Evolutionary conservation across 2,888 invertebrate genomes (phyloP), one percentile per base, ranked within the genome.

Genomic region (Himalopsyche japonica): DNA sequence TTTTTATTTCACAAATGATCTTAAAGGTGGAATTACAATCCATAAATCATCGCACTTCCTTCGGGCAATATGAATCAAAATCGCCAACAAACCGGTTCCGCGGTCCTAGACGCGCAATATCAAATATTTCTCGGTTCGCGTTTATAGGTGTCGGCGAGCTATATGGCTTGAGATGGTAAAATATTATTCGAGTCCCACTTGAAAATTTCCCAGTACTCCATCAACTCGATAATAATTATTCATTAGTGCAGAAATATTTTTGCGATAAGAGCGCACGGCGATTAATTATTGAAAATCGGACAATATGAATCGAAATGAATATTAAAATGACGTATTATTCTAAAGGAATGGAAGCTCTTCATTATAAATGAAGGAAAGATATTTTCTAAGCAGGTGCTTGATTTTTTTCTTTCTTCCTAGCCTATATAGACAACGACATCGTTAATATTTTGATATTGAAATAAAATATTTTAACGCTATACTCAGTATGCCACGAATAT

Each of bases 21-120:
- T 76, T 76, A 85, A 85, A 85, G 83, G 85, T 85, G 76, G 82
- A 85, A 85, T 85, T 85, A 84, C 81, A 85, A 78, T 64, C 85
- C 76, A 84, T 85, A 85, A 84, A 85, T 84, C 84, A 84, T 80
- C 48, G 76, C 78, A 48, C 27, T 30, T 20, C 82, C 82, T 84
- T 30, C 70, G 49, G 83, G 82, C 80, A 57, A 57, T 57, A 57
- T 57, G 57, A 57, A 57, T 57, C 57, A 57, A 57, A 57, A 57
- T 57, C 24, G 57, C 57, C 24, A 24, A 57, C 20, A 57, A 57
- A 57, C 83, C 48, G 80, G 80, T 79, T 80, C 43, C 76, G 34
- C 24, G 37, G 27, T 76, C 47, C 78, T 57, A 57, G 57, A 57
- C n/a, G 20, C 57, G 20, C 20, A 57, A 20, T 57, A 57, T 57